phyloP scores from a whole-genome alignment of 1,140 invertebrate genomes.

The Pseudachorutes palmiensis region DNA sequence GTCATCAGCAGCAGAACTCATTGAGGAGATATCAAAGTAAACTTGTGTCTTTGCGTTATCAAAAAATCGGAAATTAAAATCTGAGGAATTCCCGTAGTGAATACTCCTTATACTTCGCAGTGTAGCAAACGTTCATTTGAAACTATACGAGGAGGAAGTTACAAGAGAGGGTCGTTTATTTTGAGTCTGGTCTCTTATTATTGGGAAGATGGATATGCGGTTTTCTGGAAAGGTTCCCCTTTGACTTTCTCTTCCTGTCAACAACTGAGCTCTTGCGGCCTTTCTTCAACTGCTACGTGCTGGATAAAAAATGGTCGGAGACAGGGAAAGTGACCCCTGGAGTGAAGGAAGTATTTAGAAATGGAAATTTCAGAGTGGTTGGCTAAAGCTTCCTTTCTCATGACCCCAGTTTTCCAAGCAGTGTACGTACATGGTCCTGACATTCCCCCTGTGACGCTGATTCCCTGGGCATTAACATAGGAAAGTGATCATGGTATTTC shows the following conservation, averaged over 20 bases:
- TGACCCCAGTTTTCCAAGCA: constrained; percentile 29
- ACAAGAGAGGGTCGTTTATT: no score
- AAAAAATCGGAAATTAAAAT: no score
- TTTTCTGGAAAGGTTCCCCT: constrained; percentile 1
- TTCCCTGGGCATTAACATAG: neutral
- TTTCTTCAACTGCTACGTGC: neutral
- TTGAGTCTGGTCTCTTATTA: neutral
- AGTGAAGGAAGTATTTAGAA: constrained; percentile 36
- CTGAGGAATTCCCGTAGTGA: no score
- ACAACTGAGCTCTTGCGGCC: neutral
- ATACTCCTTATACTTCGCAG: no score
- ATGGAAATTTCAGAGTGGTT: constrained; percentile 34
- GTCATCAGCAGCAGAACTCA: no score
- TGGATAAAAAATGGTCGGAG: constrained; percentile 33
- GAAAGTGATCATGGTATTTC: constrained; percentile 4
- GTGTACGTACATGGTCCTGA: no score
- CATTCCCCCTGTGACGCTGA: neutral
- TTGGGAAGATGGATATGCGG: constrained; percentile 7
- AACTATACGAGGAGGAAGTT: no score
- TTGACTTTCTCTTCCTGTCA: constrained; percentile 4
- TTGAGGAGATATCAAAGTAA: no score
- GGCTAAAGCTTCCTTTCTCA: constrained; percentile 30
- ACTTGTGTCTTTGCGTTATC: no score
- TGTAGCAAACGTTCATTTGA: no score
- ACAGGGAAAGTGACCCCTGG: constrained; percentile 32